Evolutionary conservation across 2,888 invertebrate species (phyloP).

Genomic region (Steinernema carpocapsae): DNA sequence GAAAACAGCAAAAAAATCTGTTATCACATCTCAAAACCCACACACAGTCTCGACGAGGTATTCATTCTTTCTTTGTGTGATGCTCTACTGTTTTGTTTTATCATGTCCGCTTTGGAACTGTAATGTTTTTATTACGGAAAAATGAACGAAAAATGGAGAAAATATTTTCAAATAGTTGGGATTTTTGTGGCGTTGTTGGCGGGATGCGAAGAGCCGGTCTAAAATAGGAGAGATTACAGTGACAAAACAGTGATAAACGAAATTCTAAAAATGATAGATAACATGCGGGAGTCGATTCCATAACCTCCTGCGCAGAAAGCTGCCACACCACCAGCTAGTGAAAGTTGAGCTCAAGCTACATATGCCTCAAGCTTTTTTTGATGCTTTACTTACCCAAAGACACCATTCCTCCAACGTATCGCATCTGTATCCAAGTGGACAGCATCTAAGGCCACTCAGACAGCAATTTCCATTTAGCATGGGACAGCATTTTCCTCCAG

Average conservation of each 20-base stretch:
- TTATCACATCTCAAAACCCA: slow-evolving; percentile 19
- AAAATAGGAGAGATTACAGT: background rate
- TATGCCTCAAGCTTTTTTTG: too few species aligned
- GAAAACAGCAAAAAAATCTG: slow-evolving; percentile 7
- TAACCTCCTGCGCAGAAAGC: too few species aligned
- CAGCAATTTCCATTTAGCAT: background rate
- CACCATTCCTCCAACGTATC: slow-evolving; percentile 2
- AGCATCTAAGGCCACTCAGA: slow-evolving; percentile 11
- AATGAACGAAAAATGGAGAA: background rate
- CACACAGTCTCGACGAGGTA: slow-evolving; percentile 27
- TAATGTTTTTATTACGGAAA: slow-evolving; percentile 26
- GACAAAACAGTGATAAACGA: too few species aligned
- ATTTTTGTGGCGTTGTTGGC: slow-evolving; percentile 2
- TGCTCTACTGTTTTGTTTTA: background rate
- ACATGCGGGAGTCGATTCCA: too few species aligned
- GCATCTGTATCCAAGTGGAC: background rate
- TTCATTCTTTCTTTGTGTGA: background rate
- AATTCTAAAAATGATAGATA: too few species aligned
- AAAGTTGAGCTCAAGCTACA: too few species aligned
- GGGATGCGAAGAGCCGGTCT: background rate
- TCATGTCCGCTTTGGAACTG: slow-evolving; percentile 10
- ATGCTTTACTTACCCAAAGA: background rate
- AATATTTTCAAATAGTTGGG: slow-evolving; percentile 13
- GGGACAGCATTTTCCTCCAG: slow-evolving; percentile 11
- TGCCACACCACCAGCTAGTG: too few species aligned